A percentile compares a stretch with the other conserved stretches of the same genome.
Evolutionary conservation across 2,888 invertebrate genomes (phyloP).

Genomic region (Microplitis manilae): DNA sequence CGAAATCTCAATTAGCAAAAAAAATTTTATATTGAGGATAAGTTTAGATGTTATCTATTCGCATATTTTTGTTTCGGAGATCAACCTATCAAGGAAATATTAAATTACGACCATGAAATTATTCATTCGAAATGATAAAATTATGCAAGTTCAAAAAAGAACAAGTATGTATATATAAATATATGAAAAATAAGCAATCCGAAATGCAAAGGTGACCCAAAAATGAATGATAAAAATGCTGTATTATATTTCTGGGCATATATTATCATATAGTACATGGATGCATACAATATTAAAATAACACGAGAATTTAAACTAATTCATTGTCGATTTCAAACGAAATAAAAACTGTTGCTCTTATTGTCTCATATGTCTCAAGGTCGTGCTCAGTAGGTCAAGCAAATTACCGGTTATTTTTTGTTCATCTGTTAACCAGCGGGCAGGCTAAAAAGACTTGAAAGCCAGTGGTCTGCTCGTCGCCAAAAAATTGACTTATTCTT

Average conservation of each 20-base stretch:
- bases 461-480: not conserved
- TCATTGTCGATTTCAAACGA: not conserved
- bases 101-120: constrained; percentile 52
- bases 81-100: constrained; percentile 39
- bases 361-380: constrained; percentile 49
- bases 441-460: not conserved
- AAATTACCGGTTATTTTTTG: constrained; percentile 48
- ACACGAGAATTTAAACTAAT: not conserved
- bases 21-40: too few relatives aligned
- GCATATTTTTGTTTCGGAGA: constrained; percentile 29
- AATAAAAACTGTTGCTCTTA: constrained; percentile 22
- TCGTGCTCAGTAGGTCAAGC: constrained; percentile 63
- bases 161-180: not conserved
- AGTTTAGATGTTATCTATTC: not conserved
- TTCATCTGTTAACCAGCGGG: not conserved
- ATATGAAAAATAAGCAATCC: not conserved
- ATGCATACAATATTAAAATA: not conserved
- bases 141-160: constrained; percentile 31
- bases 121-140: constrained; percentile 53
- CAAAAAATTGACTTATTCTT: constrained; percentile 3
- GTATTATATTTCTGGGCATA: not conserved
- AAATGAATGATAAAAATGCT: not conserved
- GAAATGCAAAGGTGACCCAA: not conserved
- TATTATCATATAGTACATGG: not conserved
- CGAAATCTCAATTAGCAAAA: too few relatives aligned